Evolutionary conservation across 2,797 vertebrate genomes (phyloP).

Genomic region (Eulemur mongoz): DNA sequence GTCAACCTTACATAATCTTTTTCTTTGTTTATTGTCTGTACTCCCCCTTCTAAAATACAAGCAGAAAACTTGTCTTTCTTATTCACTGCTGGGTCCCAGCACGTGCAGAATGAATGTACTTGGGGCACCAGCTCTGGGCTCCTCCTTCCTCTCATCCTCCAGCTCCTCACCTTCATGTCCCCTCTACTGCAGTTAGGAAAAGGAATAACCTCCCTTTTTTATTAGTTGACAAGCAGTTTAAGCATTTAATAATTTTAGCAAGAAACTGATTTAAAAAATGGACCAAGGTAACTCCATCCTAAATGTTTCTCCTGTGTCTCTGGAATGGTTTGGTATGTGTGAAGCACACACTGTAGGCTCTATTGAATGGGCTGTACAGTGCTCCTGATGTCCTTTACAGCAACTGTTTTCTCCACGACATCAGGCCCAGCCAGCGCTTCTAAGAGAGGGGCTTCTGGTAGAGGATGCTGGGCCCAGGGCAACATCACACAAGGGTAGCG

Average conservation of each 20-base stretch:
- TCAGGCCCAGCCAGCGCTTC: not conserved
- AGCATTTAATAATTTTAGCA: not conserved
- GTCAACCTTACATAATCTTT: not conserved
- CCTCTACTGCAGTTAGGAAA: not conserved
- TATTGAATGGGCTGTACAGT: not conserved
- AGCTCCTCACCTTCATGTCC: not conserved
- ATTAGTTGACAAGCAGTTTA: not conserved
- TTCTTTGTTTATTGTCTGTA: not conserved
- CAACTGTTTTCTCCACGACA: not conserved
- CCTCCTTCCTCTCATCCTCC: not conserved
- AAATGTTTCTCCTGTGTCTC: not conserved
- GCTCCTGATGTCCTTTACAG: not conserved
- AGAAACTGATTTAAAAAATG: not conserved
- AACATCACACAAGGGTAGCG: too few species aligned
- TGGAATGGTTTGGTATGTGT: not conserved
- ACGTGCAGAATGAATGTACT: not conserved
- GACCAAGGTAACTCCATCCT: not conserved
- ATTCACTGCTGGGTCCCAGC: not conserved
- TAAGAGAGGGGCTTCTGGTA: not conserved
- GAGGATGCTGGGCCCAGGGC: not conserved
- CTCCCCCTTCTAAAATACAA: not conserved
- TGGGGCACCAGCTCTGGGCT: not conserved
- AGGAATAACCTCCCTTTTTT: not conserved
- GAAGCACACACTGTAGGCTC: not conserved
- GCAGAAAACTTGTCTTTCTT: not conserved